Base-by-base conservation (phyloP, 2,113 vertebrate genomes). In the Lipophrys pholis region DNA sequence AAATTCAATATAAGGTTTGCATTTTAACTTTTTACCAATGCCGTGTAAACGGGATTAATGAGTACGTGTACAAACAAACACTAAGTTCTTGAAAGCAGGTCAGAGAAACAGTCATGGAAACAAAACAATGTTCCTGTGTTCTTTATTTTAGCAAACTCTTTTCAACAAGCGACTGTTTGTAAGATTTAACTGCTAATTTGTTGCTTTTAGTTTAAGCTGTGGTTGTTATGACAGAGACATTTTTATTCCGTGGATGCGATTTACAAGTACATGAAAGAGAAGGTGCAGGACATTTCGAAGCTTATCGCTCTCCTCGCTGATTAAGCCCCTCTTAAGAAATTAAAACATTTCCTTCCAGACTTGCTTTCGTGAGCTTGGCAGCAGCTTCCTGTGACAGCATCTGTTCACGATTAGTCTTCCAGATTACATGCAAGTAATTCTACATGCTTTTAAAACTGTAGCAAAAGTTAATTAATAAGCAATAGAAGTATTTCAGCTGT, bases 111-210 rank as follows among this genome's bases (percentile, higher is more conserved):
- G 21, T 30, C 6, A 2, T 43, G 69, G 49, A 64, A 48, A 52
- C 21, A 30, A 30, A 30, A 30, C 21, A 30, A 30, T 50, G 7
- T 11, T 46, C 53, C 45, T 9, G 53, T 46, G 36, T 3, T 50
- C 43, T 43, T 61, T 55, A 46, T 58, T 78, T 35, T 4, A 30
- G 21, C 21, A 30, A 30, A 30, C 2, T 30, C 21, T 30, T 30
- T 30, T 30, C 21, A 30, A 30, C 21, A 30, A 30, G 21, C 21
- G 21, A 30, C 21, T 30, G 4, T 73, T 82, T 56, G 16, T 41
- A 17, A 69, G 58, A 16, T 71, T 85, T 76, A 60, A 59, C 69
- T 80, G 72, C 56, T 86, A 81, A 84, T 85, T 73, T 80, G 40
- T 80, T 73, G 59, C 73, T 73, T 54, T 65, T 72, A 80, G 55